Percentiles rank a stretch among this genome's conserved stretches.
Evolutionary conservation across 2,888 invertebrate genomes (phyloP).

Genomic region (Aproaerema taeniolella): DNA sequence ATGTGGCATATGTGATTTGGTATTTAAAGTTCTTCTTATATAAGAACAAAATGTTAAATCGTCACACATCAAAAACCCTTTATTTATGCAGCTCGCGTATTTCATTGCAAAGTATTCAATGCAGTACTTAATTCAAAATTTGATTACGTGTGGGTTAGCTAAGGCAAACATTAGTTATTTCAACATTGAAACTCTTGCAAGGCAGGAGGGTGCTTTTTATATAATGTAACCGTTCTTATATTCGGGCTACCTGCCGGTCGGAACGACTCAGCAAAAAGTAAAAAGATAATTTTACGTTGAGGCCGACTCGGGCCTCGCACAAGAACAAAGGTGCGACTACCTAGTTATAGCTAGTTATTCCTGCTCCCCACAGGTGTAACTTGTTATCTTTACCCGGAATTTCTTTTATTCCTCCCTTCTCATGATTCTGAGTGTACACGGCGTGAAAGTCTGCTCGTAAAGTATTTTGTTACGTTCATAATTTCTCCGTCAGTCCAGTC

Average conservation of each 20-base stretch:
- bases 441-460: conserved; percentile 41
- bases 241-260: conserved; percentile 58
- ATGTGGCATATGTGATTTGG: too few species aligned
- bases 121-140: too few species aligned
- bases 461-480: conserved; percentile 30
- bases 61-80: too few species aligned
- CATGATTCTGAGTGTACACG: conserved; percentile 33
- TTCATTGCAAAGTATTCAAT: too few species aligned
- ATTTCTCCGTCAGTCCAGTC: too few species aligned
- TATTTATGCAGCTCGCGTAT: too few species aligned
- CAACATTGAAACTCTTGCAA: too few species aligned
- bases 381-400: conserved; percentile 63
- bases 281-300: conserved; percentile 71
- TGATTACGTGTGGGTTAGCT: too few species aligned
- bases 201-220: too few species aligned
- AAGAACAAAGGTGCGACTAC: conserved; percentile 53
- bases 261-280: conserved; percentile 64
- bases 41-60: too few species aligned
- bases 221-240: conserved; percentile 3
- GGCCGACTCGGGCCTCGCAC: conserved; percentile 40
- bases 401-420: conserved; percentile 29
- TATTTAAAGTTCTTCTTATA: too few species aligned
- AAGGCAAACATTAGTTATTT: too few species aligned
- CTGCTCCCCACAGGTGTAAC: conserved; percentile 63
- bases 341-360: conserved; percentile 67